These are phyloP conservation scores for Peromyscus californicus DNA, from an alignment of 2,113 vertebrate species.

Conservation along the genomic window DNA sequence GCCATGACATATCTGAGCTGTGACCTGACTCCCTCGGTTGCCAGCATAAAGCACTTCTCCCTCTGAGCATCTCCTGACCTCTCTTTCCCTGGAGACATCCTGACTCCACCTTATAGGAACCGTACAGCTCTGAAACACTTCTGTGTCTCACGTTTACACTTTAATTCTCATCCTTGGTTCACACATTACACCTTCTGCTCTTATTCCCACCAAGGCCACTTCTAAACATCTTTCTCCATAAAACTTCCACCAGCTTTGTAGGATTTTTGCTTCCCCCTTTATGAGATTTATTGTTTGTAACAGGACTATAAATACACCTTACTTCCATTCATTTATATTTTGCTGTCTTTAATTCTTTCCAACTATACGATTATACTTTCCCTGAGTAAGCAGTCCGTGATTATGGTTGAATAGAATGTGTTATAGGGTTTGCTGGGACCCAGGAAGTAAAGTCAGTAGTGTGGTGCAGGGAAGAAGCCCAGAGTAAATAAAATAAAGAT, in stretches of 20 bases:
- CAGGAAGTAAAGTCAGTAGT: neutral
- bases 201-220: neutral
- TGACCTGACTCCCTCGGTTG: neutral
- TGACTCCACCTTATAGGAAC: neutral
- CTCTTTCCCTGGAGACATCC: neutral
- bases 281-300: neutral
- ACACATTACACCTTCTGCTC: neutral
- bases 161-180: neutral
- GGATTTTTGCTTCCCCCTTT: neutral
- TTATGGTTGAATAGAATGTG: neutral
- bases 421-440: accelerated
- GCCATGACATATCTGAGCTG: neutral
- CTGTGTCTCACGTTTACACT: neutral
- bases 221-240: neutral
- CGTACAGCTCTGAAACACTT: neutral
- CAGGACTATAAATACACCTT: neutral
- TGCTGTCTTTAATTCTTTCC: neutral
- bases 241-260: neutral
- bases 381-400: neutral
- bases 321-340: neutral
- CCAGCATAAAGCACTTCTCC: neutral
- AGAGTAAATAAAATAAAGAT: neutral
- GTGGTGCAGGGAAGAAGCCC: accelerated
- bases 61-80: neutral
- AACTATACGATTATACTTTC: neutral